Evolutionary conservation across 2,797 vertebrate species (phyloP).

Genomic region (Poeciliopsis paucimaculata): DNA sequence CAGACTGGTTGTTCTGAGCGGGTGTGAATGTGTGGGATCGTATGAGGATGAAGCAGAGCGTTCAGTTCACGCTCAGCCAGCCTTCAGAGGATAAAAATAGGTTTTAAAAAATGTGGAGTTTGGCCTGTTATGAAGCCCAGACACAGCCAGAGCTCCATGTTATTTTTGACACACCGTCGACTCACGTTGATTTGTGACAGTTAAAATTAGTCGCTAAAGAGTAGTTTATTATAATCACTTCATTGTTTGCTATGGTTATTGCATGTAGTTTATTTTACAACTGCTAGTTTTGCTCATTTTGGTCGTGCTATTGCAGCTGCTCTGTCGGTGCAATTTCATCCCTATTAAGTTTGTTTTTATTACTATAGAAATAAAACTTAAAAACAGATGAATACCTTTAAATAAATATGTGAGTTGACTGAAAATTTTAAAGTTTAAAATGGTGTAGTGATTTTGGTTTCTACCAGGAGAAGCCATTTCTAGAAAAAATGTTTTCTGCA

Average conservation of each 20-base stretch:
- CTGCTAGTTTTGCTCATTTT: not conserved
- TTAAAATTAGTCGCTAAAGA: not conserved
- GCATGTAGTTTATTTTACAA: not conserved
- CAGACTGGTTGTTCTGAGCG: slow-evolving; percentile 41
- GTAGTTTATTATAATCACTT: not conserved
- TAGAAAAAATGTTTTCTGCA: not conserved
- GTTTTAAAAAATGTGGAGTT: slow-evolving; percentile 38
- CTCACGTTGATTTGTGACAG: not conserved
- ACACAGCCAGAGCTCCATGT: slow-evolving; percentile 12
- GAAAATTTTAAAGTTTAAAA: not conserved
- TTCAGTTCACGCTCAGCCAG: slow-evolving; percentile 57
- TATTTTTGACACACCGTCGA: not conserved
- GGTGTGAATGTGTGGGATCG: slow-evolving; percentile 46
- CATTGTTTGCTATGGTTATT: not conserved
- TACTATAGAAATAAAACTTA: not conserved
- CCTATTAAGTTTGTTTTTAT: not conserved
- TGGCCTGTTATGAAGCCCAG: slow-evolving; percentile 34
- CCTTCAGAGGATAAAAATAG: slow-evolving; percentile 58
- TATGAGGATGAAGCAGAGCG: slow-evolving; percentile 49
- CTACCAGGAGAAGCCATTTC: not conserved
- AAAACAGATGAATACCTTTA: not conserved
- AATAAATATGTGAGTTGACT: not conserved
- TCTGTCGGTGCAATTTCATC: not conserved
- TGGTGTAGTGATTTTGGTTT: not conserved
- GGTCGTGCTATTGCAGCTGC: not conserved